Evolutionary conservation across 53 echinoderm and acorn worm genomes (phyloP), one percentile per base, ranked within the genome.

Genomic region (Henricia sp.): DNA sequence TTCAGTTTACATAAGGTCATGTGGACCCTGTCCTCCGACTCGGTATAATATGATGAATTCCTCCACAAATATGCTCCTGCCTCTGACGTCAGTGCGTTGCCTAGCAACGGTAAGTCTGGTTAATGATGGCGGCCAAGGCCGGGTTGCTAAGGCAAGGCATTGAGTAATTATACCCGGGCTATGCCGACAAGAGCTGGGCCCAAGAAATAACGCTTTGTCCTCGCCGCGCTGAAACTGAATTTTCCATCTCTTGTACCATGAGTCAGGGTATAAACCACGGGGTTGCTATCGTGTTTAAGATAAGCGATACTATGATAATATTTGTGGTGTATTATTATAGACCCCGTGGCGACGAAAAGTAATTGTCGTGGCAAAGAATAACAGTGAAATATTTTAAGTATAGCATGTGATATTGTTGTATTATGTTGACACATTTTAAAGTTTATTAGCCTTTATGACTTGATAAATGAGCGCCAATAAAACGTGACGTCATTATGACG

Each of bases 111-210:
- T 38, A 80, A 52, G 80, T 80, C 80, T 80, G 80, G 80, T 64
- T 80, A 50, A 42, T 59, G 41, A 76, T 76, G 80, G 63, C 64
- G 80, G 63, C 62, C 80, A 80, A 80, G 80, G 80, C 62, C 80
- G 14, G n/a, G 80, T 64, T 62, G 80, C 63, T 57, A 42, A 9
- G 63, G 34, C 21, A 67, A 41, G 41, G 9, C 25, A 27, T 27
- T 57, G 80, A 80, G 80, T 80, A 34, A 44, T 43, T 60, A 41
- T 71, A 73, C 32, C 43, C 58, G 35, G 80, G n/a, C 29, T 44
- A 37, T 62, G 64, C 63, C 80, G 57, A 64, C 65, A 17, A 25
- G 30, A 13, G 23, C 28, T 25, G 23, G 25, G 62, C 43, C 17
- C 30, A 63, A 30, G 48, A 62, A 36, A 34, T n/a, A 35, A 63